These are phyloP conservation scores for Diuraphis noxia DNA, from an alignment of 1,140 invertebrate species.

Conservation along the genomic window DNA sequence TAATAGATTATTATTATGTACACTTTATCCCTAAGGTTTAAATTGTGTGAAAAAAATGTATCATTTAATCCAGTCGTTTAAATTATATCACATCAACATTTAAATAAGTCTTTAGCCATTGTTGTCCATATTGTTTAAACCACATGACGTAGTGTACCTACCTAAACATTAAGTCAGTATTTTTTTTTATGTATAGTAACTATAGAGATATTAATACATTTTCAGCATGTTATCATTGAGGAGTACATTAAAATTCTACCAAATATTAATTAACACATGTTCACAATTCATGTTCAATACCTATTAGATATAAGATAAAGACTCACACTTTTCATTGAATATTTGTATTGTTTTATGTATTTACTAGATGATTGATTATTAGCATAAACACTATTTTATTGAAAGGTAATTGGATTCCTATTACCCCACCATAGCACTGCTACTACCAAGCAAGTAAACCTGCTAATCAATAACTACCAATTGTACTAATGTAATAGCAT, in stretches of 20 bases:
- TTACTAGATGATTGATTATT: neutral
- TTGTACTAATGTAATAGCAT: neutral
- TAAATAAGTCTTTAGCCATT: neutral
- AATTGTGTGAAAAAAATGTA: neutral
- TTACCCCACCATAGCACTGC: neutral
- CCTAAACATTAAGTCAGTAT: neutral
- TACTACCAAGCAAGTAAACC: neutral
- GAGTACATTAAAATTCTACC: neutral
- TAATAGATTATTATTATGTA: slow-evolving; percentile 61
- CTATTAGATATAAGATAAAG: slow-evolving; percentile 1
- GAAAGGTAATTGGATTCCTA: neutral
- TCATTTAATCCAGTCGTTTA: neutral
- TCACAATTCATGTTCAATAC: neutral
- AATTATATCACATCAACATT: neutral
- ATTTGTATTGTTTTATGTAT: neutral
- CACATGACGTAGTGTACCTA: neutral
- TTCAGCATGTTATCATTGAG: neutral
- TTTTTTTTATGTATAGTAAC: neutral
- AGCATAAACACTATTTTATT: neutral
- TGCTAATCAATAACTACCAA: neutral
- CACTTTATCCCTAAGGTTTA: neutral
- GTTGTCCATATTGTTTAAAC: neutral
- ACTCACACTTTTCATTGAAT: neutral
- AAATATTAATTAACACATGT: neutral
- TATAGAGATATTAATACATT: neutral